Conservation (phyloP, 2,113 vertebrate genomes). For the Phalacrocorax carbo region DNA sequence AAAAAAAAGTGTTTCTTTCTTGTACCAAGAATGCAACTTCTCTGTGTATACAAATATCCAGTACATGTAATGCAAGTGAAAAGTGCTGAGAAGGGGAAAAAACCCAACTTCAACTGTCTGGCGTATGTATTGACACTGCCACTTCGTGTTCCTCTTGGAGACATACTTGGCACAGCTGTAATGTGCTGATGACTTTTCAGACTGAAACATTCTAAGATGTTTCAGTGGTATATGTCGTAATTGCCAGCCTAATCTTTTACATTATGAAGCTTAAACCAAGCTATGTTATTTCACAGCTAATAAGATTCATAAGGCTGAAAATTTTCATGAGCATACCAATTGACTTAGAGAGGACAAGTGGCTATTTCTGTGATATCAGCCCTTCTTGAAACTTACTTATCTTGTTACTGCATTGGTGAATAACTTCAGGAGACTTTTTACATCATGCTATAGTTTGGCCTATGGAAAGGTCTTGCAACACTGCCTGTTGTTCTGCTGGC, state of each 20-base stretch:
- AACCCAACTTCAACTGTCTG: background rate
- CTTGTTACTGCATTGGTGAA: background rate
- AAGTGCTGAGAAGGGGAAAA: background rate
- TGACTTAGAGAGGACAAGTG: background rate
- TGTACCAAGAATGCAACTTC: background rate
- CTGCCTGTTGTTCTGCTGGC: background rate
- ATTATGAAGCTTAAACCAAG: background rate
- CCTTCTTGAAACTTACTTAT: background rate
- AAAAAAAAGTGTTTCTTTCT: background rate
- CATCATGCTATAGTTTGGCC: background rate
- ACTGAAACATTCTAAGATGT: background rate
- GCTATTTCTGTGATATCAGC: background rate
- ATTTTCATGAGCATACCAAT: background rate
- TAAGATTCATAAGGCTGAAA: background rate
- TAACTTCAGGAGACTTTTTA: background rate
- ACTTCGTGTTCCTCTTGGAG: background rate
- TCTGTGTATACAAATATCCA: background rate
- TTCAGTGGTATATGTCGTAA: background rate
- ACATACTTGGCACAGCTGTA: background rate
- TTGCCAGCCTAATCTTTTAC: background rate
- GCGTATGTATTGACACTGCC: background rate
- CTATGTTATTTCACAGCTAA: background rate
- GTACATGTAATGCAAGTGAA: background rate
- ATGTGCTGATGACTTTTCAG: background rate
- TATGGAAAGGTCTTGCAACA: background rate